Base-by-base conservation (phyloP, 2,113 vertebrate species). In the Clupea harengus region DNA sequence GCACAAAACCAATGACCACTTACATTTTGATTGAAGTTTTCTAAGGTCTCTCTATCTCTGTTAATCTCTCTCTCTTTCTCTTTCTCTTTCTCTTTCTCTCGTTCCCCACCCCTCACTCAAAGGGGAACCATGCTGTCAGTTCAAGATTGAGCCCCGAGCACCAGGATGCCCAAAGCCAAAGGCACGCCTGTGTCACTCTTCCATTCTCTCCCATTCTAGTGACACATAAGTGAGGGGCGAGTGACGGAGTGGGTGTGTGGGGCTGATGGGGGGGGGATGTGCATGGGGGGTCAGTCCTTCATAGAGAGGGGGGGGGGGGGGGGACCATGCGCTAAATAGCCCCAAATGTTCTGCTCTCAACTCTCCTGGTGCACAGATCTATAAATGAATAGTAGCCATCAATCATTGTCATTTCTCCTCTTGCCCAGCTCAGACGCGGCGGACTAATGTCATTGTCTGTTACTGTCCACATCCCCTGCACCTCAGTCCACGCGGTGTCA, bases 341-440 rank as follows among this genome's bases (percentile, higher is more conserved):
- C 89, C 64, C 1, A 88, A 90, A 93, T 91, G 92, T 89, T 87
- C 91, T 89, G 89, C 89, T 39, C 0, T 90, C 92, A 92, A 94
- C 92, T 95, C 94, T 95, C 93, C 93, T 91, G 93, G 94, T 95
- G 52, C 85, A 93, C 78, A 93, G 96, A 95, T 97, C 96, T 95
- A 93, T 96, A 96, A 97, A 96, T 95, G 96, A 97, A 95, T 95
- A 97, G 95, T 96, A 96, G 96, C 96, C 96, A 96, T 98, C 97
- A 98, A 95, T 99, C 98, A 98, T 96, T 97, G 97, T 97, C 97
- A 98, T 95, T 96, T 94, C 93, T 95, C 93, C 95, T 95, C 95
- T 95, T 95, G 93, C 93, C 95, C 95, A 95, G 95, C 94, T 94
- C 94, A 96, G 96, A 97, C 95, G 95, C 95, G 95, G 96, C 96